Conservation (phyloP, 1,140 invertebrate genomes). For the Drosophila melanica region DNA sequence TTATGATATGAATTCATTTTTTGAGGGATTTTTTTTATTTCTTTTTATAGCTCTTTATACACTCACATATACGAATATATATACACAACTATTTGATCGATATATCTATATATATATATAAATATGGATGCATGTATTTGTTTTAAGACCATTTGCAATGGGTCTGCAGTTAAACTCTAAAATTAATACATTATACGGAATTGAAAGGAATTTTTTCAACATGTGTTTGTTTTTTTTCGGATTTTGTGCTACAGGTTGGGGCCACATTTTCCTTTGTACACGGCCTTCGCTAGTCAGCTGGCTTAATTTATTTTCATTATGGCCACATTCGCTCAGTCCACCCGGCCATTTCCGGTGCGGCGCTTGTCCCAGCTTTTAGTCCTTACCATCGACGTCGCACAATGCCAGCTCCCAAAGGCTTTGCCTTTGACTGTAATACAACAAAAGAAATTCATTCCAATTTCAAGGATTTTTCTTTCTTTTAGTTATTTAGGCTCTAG, state of each 20-base stretch:
- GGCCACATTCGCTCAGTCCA: constrained; percentile 43
- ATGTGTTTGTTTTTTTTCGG: constrained; percentile 13
- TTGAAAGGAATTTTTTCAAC: constrained; percentile 15
- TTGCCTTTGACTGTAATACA: constrained; percentile 43
- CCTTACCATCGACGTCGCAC: constrained; percentile 58
- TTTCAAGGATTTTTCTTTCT: background rate
- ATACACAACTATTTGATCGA: constrained; percentile 15
- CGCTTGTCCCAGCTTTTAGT: constrained; percentile 30
- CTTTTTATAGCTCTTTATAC: constrained; percentile 48
- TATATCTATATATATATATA: constrained; percentile 37
- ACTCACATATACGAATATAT: constrained; percentile 52
- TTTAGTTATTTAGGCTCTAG: background rate
- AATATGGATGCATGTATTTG: constrained; percentile 13
- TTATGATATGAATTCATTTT: constrained; percentile 72
- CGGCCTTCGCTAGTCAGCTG: constrained; percentile 41
- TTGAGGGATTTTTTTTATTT: constrained; percentile 33
- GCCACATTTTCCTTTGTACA: constrained; percentile 54
- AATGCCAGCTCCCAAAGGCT: constrained; percentile 48
- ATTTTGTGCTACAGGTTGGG: constrained; percentile 10
- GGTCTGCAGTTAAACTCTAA: constrained; percentile 73
- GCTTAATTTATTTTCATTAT: constrained; percentile 77
- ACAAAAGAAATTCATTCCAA: constrained; percentile 33
- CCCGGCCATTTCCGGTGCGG: constrained; percentile 35
- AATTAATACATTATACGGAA: constrained; percentile 59
- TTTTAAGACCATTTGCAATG: constrained; percentile 52